phyloP scores from a whole-genome alignment of 2,113 vertebrate species.

The Pao palembangensis region DNA sequence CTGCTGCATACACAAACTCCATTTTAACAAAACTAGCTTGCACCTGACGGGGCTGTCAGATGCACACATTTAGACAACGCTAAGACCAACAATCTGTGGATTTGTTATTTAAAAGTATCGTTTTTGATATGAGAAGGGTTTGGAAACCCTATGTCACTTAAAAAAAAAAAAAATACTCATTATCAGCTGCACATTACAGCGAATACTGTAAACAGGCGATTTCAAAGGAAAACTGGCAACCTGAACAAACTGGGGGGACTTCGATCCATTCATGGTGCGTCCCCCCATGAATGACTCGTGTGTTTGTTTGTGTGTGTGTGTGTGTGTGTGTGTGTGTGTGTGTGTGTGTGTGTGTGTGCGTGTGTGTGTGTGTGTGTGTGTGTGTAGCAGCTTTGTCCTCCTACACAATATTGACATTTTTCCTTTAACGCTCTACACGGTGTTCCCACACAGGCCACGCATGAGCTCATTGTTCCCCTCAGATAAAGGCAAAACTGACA shows the following conservation, averaged over 20 bases:
- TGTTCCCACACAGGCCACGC: constrained; percentile 40
- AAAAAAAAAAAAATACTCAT: no score
- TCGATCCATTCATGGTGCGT: constrained; percentile 65
- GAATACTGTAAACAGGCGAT: neutral
- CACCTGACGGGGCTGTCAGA: neutral
- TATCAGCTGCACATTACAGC: neutral
- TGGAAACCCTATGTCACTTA: no score
- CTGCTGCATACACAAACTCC: neutral
- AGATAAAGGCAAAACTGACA: constrained; percentile 1
- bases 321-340: no score
- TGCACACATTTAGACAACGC: neutral
- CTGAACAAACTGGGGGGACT: constrained; percentile 36
- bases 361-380: neutral
- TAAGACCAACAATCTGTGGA: neutral
- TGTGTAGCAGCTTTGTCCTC: constrained; percentile 57
- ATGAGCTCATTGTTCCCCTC: constrained; percentile 5
- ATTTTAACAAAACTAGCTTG: neutral
- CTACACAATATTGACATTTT: constrained; percentile 65
- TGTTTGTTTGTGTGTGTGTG: constrained; percentile 5
- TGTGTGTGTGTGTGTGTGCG: no score
- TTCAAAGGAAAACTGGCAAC: constrained; percentile 52
- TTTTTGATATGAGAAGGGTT: no score
- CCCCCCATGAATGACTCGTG: constrained; percentile 54
- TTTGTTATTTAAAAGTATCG: neutral
- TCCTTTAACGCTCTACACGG: constrained; percentile 46